These are phyloP conservation scores for Cistogaster globosa DNA, from an alignment of 2,888 invertebrate genomes.

Conservation along the genomic window DNA sequence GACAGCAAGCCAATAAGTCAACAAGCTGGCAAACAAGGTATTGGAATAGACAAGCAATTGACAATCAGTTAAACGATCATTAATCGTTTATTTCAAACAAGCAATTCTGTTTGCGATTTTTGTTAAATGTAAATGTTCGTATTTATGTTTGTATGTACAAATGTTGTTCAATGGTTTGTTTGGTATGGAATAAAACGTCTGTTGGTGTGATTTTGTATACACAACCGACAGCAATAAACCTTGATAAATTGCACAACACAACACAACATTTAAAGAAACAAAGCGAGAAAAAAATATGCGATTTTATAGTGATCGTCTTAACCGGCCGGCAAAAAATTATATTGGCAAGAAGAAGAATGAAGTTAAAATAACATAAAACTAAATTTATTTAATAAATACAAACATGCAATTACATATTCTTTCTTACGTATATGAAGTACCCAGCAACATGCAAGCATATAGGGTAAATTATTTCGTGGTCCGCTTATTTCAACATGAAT, in stretches of 20 bases:
- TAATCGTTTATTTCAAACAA: constrained; percentile 55
- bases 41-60: constrained; percentile 56
- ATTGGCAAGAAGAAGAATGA: constrained; percentile 20
- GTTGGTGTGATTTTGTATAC: neutral
- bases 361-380: constrained; percentile 10
- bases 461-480: too few relatives aligned
- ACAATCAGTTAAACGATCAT: constrained; percentile 56
- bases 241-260: constrained; percentile 57
- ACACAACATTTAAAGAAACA: constrained; percentile 29
- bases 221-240: constrained; percentile 44
- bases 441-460: neutral
- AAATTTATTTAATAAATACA: neutral
- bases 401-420: constrained; percentile 25
- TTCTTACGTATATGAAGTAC: neutral
- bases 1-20: constrained; percentile 14
- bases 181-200: neutral
- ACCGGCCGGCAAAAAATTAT: constrained; percentile 47
- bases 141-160: neutral
- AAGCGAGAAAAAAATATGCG: neutral
- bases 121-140: neutral
- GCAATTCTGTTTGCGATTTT: constrained; percentile 52
- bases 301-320: constrained; percentile 40
- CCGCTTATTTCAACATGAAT: too few relatives aligned
- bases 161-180: neutral
- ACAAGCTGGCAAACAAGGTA: constrained; percentile 38